Percentiles rank a stretch among this genome's conserved stretches.
Evolutionary conservation across 2,888 invertebrate species (phyloP).

Genomic region (Cinara cedri): DNA sequence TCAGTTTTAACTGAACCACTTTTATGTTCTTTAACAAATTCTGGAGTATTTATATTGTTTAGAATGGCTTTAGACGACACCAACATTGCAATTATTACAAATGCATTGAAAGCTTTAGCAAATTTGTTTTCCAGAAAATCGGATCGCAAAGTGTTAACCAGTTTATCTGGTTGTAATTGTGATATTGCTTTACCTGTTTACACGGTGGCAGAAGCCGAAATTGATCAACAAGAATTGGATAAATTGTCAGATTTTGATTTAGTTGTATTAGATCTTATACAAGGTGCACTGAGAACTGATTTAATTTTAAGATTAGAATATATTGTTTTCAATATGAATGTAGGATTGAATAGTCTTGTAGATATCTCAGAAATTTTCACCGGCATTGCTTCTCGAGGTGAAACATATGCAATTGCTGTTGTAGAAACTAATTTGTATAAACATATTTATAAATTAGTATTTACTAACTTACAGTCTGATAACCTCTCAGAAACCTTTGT

Average conservation of each 20-base stretch:
- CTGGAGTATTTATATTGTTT: constrained; percentile 56
- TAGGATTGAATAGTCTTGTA: constrained; percentile 28
- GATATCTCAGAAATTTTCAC: constrained; percentile 36
- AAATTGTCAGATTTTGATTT: constrained; percentile 86
- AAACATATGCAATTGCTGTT: constrained; percentile 41
- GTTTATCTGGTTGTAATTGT: constrained; percentile 50
- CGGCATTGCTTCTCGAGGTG: constrained; percentile 44
- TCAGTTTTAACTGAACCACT: constrained; percentile 32
- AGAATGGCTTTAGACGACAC: constrained; percentile 84
- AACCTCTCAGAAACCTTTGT: constrained; percentile 29
- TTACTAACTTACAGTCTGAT: constrained; percentile 40
- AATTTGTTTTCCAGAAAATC: constrained; percentile 76
- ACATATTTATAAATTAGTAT: constrained; percentile 43
- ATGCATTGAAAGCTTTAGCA: constrained; percentile 77
- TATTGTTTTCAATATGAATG: constrained; percentile 46
- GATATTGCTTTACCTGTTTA: constrained; percentile 52
- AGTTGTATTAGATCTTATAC: constrained; percentile 80
- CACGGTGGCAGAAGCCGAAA: constrained; percentile 74
- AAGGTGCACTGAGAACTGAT: constrained; percentile 75
- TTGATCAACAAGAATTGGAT: constrained; percentile 70
- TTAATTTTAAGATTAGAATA: constrained; percentile 76
- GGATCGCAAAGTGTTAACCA: constrained; percentile 69
- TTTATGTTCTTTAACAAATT: constrained; percentile 51
- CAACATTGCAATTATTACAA: constrained; percentile 73
- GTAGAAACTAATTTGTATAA: constrained; percentile 37